These are phyloP conservation scores for Torymus aiolomorphi DNA, from an alignment of 2,888 invertebrate species.

Conservation along the genomic window DNA sequence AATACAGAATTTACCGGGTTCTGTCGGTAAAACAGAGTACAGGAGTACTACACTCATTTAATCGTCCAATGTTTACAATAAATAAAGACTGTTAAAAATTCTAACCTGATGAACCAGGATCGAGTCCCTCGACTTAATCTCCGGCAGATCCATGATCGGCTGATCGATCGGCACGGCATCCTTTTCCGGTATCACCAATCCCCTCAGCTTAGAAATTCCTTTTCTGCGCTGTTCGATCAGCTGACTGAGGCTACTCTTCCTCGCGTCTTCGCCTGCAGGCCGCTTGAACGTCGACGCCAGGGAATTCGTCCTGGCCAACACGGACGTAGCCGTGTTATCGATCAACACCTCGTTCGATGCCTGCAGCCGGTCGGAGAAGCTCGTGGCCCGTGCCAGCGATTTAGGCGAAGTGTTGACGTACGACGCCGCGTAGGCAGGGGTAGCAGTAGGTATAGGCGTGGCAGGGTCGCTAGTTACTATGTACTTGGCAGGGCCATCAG, in stretches of 20 bases:
- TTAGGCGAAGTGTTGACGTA: conserved; percentile 15
- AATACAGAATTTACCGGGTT: too few species aligned
- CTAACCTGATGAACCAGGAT: conserved; percentile 66
- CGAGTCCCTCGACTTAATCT: conserved; percentile 86
- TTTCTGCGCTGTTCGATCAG: conserved; percentile 88
- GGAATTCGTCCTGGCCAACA: conserved; percentile 66
- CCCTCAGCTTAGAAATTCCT: conserved; percentile 89
- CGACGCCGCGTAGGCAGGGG: neutral
- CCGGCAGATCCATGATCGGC: conserved; percentile 85
- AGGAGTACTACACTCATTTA: too few species aligned
- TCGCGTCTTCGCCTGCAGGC: conserved; percentile 68
- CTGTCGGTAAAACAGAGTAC: too few species aligned
- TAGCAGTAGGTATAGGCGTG: too few species aligned
- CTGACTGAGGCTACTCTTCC: conserved; percentile 83
- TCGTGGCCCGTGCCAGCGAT: conserved; percentile 70
- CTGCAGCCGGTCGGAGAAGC: conserved; percentile 68
- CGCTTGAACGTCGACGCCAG: conserved; percentile 69
- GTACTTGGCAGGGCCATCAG: too few species aligned
- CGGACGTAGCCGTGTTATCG: neutral
- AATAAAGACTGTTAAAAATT: too few species aligned
- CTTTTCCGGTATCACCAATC: conserved; percentile 91
- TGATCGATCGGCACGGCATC: conserved; percentile 77
- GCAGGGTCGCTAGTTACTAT: too few species aligned
- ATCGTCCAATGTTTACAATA: too few species aligned
- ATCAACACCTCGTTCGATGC: conserved; percentile 23